Evolutionary conservation across 2,888 invertebrate species (phyloP), one percentile per base, ranked within the genome.

Genomic region (Dolomedes plantarius): DNA sequence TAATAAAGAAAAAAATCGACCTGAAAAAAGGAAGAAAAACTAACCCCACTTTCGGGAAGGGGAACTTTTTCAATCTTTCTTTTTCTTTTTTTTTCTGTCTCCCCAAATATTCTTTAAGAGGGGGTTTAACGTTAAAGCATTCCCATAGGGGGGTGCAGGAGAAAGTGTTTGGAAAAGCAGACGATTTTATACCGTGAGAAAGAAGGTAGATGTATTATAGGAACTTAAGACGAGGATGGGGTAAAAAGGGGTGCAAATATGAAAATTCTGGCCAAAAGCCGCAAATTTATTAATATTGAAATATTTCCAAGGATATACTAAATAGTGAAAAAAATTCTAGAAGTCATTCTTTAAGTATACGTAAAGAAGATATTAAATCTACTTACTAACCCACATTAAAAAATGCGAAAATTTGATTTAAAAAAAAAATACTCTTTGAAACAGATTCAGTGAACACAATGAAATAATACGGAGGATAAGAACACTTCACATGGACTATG

Each of bases 131-230:
- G 41, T 13, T 6, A 19, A 23, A 11, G 56, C 56, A 56, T 56
- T 56, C 56, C 23, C 56, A 56, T 56, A 56, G 56, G 23, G 46
- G 23, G 11, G 56, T 56, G 56, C 56, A 23, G 16, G 56, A 23
- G 81, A 81, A 81, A 81, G 81, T 81, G 81, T 81, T 56, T 56
- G 56, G 16, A 56, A 56, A 56, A 9, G 46, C 19, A 7, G 19
- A 13, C 36, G 62, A 74, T 81, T 81, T 62, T 62, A 73, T 74
- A 81, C 74, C 81, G 81, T 81, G 81, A 81, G 80, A 79, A 65
- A 74, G 36, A 74, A 81, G 81, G 81, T 74, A 78, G 77, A 77
- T 29, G 79, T 72, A 71, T 28, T 29, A 39, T 50, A 73, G 28
- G 62, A 29, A 32, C 31, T 31, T 32, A 68, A 5, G 39, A 36